Evolutionary conservation across 2,113 vertebrate genomes (phyloP).

Genomic region (Nesoenas mayeri): DNA sequence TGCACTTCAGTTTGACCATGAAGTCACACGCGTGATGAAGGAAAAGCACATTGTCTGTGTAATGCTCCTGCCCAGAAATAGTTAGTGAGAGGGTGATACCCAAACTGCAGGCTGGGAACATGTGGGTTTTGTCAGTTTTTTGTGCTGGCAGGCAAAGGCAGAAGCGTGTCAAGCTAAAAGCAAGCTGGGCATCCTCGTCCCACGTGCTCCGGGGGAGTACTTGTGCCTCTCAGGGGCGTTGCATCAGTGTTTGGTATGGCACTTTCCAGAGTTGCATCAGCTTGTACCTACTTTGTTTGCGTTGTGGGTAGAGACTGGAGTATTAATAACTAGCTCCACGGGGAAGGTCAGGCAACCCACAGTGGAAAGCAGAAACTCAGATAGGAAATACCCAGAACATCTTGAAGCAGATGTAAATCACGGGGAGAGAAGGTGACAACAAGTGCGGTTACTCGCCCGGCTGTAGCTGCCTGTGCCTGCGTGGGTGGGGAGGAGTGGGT

Average conservation of each 20-base stretch:
- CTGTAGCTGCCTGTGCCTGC: not conserved
- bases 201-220: not conserved
- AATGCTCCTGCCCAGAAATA: not conserved
- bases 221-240: not conserved
- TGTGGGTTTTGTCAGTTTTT: not conserved
- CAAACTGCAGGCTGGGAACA: not conserved
- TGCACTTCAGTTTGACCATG: not conserved
- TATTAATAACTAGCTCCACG: constrained; percentile 49
- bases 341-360: constrained; percentile 31
- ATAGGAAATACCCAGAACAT: constrained; percentile 28
- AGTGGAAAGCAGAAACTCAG: constrained; percentile 64
- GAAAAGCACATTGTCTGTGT: not conserved
- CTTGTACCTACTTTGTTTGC: constrained; percentile 12
- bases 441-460: not conserved
- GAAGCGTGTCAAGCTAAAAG: not conserved
- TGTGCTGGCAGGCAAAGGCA: not conserved
- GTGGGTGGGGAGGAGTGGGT: not conserved
- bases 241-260: constrained; percentile 5
- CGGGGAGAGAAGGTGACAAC: not conserved
- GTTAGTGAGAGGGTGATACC: not conserved
- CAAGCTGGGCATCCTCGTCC: not conserved
- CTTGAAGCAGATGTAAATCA: not conserved
- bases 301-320: not conserved
- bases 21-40: not conserved
- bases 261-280: constrained; percentile 70